These are phyloP conservation scores for Diaphora mendica DNA, from an alignment of 2,888 invertebrate species.

Conservation along the genomic window DNA sequence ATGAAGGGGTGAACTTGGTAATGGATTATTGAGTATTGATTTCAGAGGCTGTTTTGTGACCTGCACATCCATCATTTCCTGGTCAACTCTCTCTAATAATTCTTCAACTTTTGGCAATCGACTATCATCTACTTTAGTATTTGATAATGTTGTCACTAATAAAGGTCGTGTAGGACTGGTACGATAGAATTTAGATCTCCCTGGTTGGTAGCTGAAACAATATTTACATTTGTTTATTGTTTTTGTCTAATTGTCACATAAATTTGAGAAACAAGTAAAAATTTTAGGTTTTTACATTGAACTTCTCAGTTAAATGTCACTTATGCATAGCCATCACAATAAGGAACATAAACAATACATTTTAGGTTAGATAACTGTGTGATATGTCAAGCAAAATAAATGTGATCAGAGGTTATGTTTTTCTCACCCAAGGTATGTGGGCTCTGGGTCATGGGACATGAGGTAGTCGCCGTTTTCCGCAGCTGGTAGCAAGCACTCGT, in stretches of 20 bases:
- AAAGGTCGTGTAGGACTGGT: conserved; percentile 74
- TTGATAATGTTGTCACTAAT: conserved; percentile 75
- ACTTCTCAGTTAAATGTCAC: conserved; percentile 5
- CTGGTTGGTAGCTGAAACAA: conserved; percentile 69
- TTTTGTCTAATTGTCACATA: neutral
- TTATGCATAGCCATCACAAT: conserved; percentile 12
- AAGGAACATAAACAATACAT: conserved; percentile 12
- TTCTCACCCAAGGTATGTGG: conserved; percentile 69
- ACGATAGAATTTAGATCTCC: conserved; percentile 73
- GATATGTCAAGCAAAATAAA: conserved; percentile 31
- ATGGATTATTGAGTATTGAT: conserved; percentile 81
- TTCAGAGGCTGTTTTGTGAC: conserved; percentile 77
- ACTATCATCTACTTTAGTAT: conserved; percentile 75
- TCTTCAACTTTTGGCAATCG: conserved; percentile 82
- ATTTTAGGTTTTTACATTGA: neutral
- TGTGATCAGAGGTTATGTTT: conserved; percentile 58
- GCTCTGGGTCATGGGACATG: conserved; percentile 76
- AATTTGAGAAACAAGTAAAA: neutral
- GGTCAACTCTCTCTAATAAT: conserved; percentile 77
- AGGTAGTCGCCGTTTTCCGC: conserved; percentile 80
- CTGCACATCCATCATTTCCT: conserved; percentile 77
- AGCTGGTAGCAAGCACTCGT: conserved; percentile 76
- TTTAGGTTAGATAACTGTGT: conserved; percentile 28
- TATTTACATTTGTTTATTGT: conserved; percentile 15
- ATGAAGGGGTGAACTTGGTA: conserved; percentile 73